Percentiles rank a stretch among this genome's conserved stretches.
Conservation (phyloP, 2,797 vertebrate species). For the Apogon hyalosoma region DNA sequence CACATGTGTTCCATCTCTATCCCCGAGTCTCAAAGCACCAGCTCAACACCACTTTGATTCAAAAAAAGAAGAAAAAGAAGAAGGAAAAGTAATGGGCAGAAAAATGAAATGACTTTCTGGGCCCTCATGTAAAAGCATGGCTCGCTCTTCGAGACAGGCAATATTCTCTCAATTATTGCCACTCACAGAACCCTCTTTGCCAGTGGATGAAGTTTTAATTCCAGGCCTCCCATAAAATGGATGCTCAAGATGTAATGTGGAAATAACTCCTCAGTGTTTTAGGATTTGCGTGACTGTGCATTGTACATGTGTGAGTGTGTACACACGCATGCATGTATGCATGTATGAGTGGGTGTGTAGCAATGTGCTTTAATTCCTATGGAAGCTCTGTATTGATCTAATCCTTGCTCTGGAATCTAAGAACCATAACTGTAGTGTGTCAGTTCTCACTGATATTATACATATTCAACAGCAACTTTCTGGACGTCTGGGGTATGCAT, state of each 20-base stretch:
- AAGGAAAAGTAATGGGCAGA: slow-evolving; percentile 81
- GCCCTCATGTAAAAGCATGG: slow-evolving; percentile 77
- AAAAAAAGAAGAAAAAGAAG: slow-evolving; percentile 39
- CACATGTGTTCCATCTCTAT: slow-evolving; percentile 64
- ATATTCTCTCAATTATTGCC: slow-evolving; percentile 81
- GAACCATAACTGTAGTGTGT: slow-evolving; percentile 29
- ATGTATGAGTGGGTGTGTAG: slow-evolving; percentile 24
- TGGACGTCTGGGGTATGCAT: too few species aligned
- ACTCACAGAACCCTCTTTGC: slow-evolving; percentile 69
- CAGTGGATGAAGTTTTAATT: slow-evolving; percentile 81
- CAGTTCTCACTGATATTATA: not conserved
- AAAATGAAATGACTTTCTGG: slow-evolving; percentile 85
- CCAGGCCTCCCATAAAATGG: slow-evolving; percentile 72
- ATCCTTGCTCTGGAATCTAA: slow-evolving; percentile 47
- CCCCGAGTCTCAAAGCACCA: slow-evolving; percentile 64
- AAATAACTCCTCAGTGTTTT: slow-evolving; percentile 73
- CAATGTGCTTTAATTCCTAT: slow-evolving; percentile 5
- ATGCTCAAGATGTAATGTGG: slow-evolving; percentile 73
- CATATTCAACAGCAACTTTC: not conserved
- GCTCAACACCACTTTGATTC: slow-evolving; percentile 78
- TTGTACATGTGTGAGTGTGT: slow-evolving; percentile 18
- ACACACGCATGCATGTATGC: slow-evolving; percentile 11
- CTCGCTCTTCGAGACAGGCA: slow-evolving; percentile 76
- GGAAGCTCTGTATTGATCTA: slow-evolving; percentile 62
- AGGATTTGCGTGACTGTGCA: slow-evolving; percentile 59